Evolutionary conservation across 2,888 invertebrate genomes (phyloP), one percentile per base, ranked within the genome.

Genomic region (Antheraea yamamai): DNA sequence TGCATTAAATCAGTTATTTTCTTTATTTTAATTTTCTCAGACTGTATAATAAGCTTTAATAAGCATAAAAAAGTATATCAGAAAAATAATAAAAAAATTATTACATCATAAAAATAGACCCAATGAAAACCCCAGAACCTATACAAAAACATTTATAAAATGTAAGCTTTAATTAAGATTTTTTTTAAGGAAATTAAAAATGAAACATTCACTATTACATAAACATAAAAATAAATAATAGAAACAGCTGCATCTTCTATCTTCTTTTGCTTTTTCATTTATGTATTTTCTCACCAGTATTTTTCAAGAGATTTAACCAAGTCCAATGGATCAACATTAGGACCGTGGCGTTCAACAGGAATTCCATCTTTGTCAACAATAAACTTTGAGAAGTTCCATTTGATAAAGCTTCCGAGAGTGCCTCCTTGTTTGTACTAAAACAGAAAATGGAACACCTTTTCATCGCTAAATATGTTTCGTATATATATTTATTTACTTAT

Each of bases 351-450:
- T 81, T 96, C 96, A 1, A 96, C 96, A 0, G 96, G 96, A 14
- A 96, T 92, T 7, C 97, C 97, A 47, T 97, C 89, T 82, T 96
- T 96, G 91, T 97, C 95, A 26, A 98, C 93, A 77, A 98, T 95
- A 92, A 98, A 98, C 88, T 98, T 98, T 58, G 97, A 96, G 90
- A 97, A 98, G 89, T 98, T 98, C 98, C 98, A 98, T 89, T 98
- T 98, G 87, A 98, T 96, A 84, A 96, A 96, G 83, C 94, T 96
- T 55, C 95, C 96, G 12, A 96, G 81, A 12, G 92, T 91, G 23
- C 96, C 95, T 51, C 96, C 96, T 85, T 95, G 92, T 81, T 95
- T 95, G 78, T 91, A 83, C 95, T 95, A 87, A 75, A 87, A 89
- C 79, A 75, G 77, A 75, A 78, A 76, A 76, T 14, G 12, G 35